Evolutionary conservation across 2,113 vertebrate species (phyloP).

Genomic region (Zosterops lateralis): DNA sequence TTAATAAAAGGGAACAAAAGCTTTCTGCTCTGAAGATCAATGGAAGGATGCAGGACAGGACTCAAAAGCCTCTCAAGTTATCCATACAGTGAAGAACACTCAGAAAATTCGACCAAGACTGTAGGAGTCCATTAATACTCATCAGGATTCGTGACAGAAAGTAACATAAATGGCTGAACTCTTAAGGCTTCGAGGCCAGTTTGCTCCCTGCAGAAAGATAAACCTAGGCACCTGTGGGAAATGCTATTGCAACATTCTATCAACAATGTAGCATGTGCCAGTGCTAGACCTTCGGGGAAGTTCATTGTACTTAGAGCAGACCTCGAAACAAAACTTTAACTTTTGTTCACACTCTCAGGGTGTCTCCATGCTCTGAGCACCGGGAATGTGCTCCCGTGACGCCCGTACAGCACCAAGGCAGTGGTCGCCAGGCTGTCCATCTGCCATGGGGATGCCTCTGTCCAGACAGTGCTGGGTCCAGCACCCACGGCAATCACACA

Average conservation of each 20-base stretch:
- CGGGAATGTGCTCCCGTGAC: fast-evolving
- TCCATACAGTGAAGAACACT: not conserved
- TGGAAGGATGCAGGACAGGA: not conserved
- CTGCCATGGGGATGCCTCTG: too few relatives aligned
- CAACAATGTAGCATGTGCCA: not conserved
- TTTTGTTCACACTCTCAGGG: fast-evolving
- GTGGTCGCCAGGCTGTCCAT: not conserved
- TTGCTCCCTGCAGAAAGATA: not conserved
- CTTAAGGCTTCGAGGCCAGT: not conserved
- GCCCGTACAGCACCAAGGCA: not conserved
- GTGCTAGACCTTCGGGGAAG: not conserved
- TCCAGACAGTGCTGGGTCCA: fast-evolving
- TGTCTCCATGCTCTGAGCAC: not conserved
- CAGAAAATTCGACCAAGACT: not conserved
- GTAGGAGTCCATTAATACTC: not conserved
- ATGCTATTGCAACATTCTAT: not conserved
- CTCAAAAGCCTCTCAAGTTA: not conserved
- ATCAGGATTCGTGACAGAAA: not conserved
- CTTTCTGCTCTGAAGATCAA: not conserved
- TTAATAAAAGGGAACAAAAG: too few relatives aligned
- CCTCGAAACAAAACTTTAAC: not conserved
- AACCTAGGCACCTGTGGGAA: not conserved
- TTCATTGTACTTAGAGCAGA: not conserved
- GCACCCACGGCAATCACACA: not conserved
- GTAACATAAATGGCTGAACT: not conserved